phyloP scores from a whole-genome alignment of 1,140 invertebrate genomes.

The Musca vetustissima region DNA sequence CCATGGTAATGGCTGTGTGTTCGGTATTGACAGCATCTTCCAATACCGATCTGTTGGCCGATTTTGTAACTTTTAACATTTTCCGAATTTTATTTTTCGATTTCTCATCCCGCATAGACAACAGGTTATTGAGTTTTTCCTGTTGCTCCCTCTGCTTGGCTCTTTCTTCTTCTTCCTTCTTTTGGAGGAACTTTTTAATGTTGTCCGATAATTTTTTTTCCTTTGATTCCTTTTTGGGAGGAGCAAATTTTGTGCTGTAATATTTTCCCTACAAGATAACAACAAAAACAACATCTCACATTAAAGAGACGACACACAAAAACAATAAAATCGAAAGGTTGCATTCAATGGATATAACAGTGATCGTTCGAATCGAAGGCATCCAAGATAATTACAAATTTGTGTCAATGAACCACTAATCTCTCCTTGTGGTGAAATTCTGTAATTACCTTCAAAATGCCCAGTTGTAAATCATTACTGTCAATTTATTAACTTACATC shows the following conservation, averaged over 20 bases:
- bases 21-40: conserved; percentile 77
- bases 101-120: conserved; percentile 74
- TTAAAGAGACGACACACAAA: conserved; percentile 18
- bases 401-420: background rate
- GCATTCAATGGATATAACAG: too few species aligned
- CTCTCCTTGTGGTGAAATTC: background rate
- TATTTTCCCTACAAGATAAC: conserved; percentile 57
- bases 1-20: conserved; percentile 73
- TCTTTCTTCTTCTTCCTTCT: conserved; percentile 76
- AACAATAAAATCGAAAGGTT: conserved; percentile 18
- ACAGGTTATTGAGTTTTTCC: conserved; percentile 66
- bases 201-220: conserved; percentile 70
- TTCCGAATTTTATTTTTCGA: conserved; percentile 68
- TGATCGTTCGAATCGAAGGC: too few species aligned
- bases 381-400: too few species aligned
- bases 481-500: conserved; percentile 51
- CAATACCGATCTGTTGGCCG: conserved; percentile 82
- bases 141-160: conserved; percentile 66
- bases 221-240: conserved; percentile 78
- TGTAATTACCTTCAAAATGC: too few species aligned
- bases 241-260: conserved; percentile 75
- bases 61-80: conserved; percentile 75
- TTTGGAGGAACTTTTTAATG: conserved; percentile 79
- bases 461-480: background rate
- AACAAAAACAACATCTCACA: conserved; percentile 18